These are phyloP conservation scores for Dryomyza anilis DNA, from an alignment of 2,888 invertebrate genomes.

Conservation along the genomic window DNA sequence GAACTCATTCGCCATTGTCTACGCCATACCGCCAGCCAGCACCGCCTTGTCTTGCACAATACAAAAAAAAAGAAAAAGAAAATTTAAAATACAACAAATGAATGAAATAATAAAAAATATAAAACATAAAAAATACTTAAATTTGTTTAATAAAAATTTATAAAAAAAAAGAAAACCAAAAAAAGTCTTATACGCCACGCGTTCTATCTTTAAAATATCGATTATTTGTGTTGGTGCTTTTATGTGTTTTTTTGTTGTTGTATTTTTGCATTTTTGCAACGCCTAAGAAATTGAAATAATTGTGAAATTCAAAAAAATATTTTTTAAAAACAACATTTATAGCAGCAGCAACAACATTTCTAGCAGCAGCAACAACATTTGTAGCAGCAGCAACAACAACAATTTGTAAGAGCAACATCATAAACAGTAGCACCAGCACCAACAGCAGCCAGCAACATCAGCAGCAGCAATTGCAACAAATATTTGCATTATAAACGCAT, in stretches of 20 bases:
- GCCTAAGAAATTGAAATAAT: not conserved
- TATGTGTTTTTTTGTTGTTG: not conserved
- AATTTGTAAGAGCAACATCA: not conserved
- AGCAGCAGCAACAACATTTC: not conserved
- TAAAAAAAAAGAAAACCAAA: too few relatives aligned
- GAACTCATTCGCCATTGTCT: too few relatives aligned
- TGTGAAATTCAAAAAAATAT: not conserved
- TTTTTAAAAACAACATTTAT: not conserved
- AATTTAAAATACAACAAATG: too few relatives aligned
- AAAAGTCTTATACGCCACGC: too few relatives aligned
- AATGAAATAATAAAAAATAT: too few relatives aligned
- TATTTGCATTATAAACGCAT: constrained; percentile 18
- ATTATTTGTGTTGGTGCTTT: constrained; percentile 1
- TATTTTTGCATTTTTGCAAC: not conserved
- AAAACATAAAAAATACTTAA: too few relatives aligned
- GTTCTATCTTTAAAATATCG: constrained; percentile 15
- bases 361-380: not conserved
- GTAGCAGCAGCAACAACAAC: not conserved
- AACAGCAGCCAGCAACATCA: not conserved
- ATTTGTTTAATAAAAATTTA: too few relatives aligned
- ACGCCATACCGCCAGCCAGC: constrained; percentile 10
- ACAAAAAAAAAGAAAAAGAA: too few relatives aligned
- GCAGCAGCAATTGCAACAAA: too few relatives aligned
- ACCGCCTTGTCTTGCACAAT: too few relatives aligned
- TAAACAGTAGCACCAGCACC: not conserved